These are phyloP conservation scores for Julus scandinavius DNA, from an alignment of 2,888 invertebrate species.

Conservation along the genomic window DNA sequence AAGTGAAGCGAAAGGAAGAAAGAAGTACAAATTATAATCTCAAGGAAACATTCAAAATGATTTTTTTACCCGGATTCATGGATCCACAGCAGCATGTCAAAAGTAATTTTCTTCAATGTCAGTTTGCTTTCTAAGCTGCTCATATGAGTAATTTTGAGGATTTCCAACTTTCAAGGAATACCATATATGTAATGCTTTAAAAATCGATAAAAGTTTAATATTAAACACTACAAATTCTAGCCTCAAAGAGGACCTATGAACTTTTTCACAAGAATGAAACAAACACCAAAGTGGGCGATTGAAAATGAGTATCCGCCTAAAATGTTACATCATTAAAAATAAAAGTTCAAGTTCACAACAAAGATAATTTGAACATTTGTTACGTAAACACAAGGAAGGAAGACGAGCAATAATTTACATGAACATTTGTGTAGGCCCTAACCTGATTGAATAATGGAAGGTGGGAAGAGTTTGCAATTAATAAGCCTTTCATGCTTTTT, in stretches of 20 bases:
- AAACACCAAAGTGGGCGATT: neutral
- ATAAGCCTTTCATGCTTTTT: neutral
- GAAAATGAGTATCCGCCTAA: neutral
- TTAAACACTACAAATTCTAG: neutral
- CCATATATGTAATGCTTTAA: neutral
- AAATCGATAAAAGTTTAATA: neutral
- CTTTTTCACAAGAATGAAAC: neutral
- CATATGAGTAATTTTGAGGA: neutral
- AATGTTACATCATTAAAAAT: neutral
- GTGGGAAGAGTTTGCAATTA: neutral
- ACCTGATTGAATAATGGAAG: neutral
- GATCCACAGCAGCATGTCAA: neutral
- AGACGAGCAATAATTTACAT: neutral
- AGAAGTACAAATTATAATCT: conserved; percentile 16
- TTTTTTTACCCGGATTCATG: neutral
- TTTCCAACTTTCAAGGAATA: neutral
- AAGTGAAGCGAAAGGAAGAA: conserved; percentile 21
- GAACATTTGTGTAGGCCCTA: neutral
- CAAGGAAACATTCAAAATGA: neutral
- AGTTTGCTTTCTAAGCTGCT: neutral
- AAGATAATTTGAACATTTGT: neutral
- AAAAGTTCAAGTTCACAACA: neutral
- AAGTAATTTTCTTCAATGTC: neutral
- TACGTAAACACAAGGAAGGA: neutral
- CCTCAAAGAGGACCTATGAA: neutral